A percentile compares a stretch with the other conserved stretches of the same genome.
Conservation (phyloP, 2,113 vertebrate genomes). For the Oenanthe oenanthe region DNA sequence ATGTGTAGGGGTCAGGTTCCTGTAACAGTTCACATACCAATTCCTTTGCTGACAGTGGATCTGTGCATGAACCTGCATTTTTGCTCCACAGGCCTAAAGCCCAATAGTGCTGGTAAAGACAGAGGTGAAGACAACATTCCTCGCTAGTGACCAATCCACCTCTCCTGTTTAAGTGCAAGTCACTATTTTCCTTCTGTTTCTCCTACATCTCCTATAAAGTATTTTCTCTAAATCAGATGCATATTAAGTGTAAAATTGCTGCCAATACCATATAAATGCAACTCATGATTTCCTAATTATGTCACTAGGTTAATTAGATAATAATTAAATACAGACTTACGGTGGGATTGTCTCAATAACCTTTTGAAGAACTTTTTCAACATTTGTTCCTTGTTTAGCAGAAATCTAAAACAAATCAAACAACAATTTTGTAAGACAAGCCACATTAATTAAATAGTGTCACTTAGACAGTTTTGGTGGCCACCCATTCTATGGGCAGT, state of each 20-base stretch:
- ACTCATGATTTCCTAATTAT: background rate
- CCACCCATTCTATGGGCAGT: background rate
- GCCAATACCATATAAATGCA: background rate
- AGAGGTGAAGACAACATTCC: background rate
- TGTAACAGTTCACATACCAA: background rate
- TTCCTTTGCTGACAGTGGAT: background rate
- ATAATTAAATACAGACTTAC: slow-evolving; percentile 77
- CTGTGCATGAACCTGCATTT: background rate
- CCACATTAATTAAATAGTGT: background rate
- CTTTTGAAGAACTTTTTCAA: slow-evolving; percentile 87
- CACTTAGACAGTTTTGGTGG: background rate
- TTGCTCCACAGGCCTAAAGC: background rate
- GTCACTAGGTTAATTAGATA: background rate
- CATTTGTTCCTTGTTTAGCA: slow-evolving; percentile 93
- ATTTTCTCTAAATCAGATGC: background rate
- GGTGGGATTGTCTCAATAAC: slow-evolving; percentile 90
- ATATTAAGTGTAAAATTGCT: background rate
- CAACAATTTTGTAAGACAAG: background rate
- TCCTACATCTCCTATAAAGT: background rate
- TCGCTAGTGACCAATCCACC: accelerated
- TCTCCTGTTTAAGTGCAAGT: background rate
- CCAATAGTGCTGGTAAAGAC: background rate
- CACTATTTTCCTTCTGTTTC: background rate
- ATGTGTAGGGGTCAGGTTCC: background rate
- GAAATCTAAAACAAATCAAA: slow-evolving; percentile 84